These are phyloP conservation scores for Columba janthina DNA, from an alignment of 2,113 vertebrate genomes.

Conservation along the genomic window DNA sequence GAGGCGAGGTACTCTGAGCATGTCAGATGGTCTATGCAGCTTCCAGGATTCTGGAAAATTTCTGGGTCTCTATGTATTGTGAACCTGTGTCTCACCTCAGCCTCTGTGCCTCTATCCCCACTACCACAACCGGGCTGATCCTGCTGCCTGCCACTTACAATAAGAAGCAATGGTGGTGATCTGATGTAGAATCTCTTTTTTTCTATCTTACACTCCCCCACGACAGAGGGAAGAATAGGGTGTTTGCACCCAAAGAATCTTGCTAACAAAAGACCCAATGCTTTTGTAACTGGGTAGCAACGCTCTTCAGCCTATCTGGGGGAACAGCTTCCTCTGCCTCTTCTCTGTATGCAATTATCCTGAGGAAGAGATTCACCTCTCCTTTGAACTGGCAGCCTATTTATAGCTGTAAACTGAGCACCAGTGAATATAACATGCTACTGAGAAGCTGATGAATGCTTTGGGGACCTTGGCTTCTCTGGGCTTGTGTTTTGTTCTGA, in stretches of 20 bases:
- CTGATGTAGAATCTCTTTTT: background rate
- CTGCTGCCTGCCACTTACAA: background rate
- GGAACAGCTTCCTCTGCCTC: background rate
- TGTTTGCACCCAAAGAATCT: background rate
- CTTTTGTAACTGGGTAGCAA: background rate
- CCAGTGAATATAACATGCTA: background rate
- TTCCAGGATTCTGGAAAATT: background rate
- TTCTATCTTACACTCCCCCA: background rate
- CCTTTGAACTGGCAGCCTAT: background rate
- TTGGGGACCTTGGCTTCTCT: background rate
- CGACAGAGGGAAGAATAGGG: background rate
- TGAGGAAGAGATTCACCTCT: background rate
- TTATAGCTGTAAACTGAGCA: background rate
- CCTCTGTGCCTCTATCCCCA: background rate
- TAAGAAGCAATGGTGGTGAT: background rate
- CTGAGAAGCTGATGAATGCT: background rate
- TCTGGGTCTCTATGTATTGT: background rate
- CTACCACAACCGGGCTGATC: background rate
- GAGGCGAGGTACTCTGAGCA: background rate
- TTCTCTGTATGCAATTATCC: background rate
- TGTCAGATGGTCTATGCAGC: background rate
- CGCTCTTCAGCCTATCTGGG: background rate
- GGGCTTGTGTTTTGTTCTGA: background rate
- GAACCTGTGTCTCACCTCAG: background rate
- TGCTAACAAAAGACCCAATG: background rate